These are phyloP conservation scores for Zaprionus bogoriensis DNA, from an alignment of 2,888 invertebrate genomes.

Conservation along the genomic window DNA sequence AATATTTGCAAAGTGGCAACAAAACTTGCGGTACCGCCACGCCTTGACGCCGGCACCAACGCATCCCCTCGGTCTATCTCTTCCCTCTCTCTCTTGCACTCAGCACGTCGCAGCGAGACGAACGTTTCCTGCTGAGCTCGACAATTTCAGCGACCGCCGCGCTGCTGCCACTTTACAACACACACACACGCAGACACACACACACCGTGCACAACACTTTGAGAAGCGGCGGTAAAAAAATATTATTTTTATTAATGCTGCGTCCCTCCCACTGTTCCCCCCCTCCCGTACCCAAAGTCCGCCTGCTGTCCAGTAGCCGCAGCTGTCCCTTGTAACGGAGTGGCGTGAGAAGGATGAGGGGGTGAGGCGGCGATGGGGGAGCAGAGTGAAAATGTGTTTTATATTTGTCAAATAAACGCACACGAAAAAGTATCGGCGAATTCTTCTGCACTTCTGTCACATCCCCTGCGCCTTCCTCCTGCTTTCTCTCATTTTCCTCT, in stretches of 20 bases:
- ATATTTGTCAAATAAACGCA: slow-evolving; percentile 73
- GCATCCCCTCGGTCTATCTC: too few relatives aligned
- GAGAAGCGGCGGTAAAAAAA: slow-evolving; percentile 50
- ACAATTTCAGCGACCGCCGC: slow-evolving; percentile 51
- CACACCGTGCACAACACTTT: slow-evolving; percentile 15
- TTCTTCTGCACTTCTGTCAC: slow-evolving; percentile 7
- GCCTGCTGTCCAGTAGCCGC: slow-evolving; percentile 25
- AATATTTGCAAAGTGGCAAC: slow-evolving; percentile 76
- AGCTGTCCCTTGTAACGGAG: slow-evolving; percentile 1
- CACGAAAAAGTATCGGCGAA: slow-evolving; percentile 48
- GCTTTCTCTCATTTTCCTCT: not conserved
- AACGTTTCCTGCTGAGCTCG: slow-evolving; percentile 60
- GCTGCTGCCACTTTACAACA: slow-evolving; percentile 52
- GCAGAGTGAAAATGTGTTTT: slow-evolving; percentile 73
- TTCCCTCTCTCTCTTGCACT: too few relatives aligned
- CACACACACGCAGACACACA: slow-evolving; percentile 11
- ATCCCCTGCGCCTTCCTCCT: not conserved
- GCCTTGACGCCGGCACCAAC: slow-evolving; percentile 28
- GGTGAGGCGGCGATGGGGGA: too few relatives aligned
- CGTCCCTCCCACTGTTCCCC: not conserved
- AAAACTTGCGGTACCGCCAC: slow-evolving; percentile 64
- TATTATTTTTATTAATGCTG: slow-evolving; percentile 75
- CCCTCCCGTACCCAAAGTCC: not conserved
- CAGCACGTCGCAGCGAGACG: slow-evolving; percentile 7
- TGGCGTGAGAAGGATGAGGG: too few relatives aligned